Conservation (phyloP, 2,113 vertebrate species). For the Prinia subflava region DNA sequence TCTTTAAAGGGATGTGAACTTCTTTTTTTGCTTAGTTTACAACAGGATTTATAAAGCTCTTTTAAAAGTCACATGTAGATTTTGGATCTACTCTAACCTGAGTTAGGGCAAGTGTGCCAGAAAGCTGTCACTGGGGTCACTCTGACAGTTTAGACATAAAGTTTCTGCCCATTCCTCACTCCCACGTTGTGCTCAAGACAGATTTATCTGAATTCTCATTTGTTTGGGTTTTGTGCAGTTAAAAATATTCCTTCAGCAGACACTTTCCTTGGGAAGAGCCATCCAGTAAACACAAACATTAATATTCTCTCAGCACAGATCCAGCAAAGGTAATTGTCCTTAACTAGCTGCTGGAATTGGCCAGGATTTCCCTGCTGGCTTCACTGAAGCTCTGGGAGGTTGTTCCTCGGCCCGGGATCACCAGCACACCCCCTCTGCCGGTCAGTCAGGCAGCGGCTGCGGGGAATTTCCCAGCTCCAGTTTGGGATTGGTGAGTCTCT, state of each 20-base stretch:
- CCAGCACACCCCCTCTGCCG: conserved; percentile 6
- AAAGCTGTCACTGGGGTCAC: not conserved
- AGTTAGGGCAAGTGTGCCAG: not conserved
- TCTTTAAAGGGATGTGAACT: not conserved
- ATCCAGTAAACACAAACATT: not conserved
- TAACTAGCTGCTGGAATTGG: not conserved
- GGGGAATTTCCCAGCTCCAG: not conserved
- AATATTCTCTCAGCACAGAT: not conserved
- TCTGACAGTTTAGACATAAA: not conserved
- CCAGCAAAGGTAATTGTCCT: not conserved
- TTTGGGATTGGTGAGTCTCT: not conserved
- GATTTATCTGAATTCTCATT: not conserved
- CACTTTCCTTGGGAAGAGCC: not conserved
- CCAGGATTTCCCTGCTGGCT: not conserved
- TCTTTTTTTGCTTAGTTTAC: not conserved
- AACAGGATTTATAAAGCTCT: not conserved
- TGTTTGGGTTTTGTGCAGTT: not conserved
- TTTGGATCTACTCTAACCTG: not conserved
- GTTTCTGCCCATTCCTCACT: not conserved
- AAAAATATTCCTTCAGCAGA: not conserved
- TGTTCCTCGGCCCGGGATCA: not conserved
- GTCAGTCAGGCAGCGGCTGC: not conserved
- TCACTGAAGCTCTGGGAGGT: not conserved
- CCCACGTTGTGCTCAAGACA: not conserved
- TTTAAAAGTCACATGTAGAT: not conserved